Evolutionary conservation across 2,797 vertebrate species (phyloP).

Genomic region (Lagocephalus sceleratus): DNA sequence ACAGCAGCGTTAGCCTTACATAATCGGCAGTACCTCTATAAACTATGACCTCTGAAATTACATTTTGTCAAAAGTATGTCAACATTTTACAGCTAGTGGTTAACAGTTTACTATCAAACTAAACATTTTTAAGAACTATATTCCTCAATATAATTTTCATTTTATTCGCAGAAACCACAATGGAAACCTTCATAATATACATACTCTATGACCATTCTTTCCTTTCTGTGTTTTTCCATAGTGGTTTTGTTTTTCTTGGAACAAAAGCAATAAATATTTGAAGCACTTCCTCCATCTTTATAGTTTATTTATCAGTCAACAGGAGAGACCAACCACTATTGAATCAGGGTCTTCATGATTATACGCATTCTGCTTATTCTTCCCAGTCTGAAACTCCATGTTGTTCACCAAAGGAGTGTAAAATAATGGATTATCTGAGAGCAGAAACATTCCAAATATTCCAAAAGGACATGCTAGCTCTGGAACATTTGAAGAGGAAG

Average conservation of each 20-base stretch:
- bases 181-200: background rate
- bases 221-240: slow-evolving; percentile 25
- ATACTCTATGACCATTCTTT: background rate
- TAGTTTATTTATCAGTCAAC: slow-evolving; percentile 75
- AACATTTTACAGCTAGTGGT: background rate
- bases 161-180: background rate
- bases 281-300: slow-evolving; percentile 57
- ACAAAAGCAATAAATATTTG: slow-evolving; percentile 77
- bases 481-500: background rate
- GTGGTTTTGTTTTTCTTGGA: slow-evolving; percentile 51
- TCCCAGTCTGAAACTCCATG: background rate
- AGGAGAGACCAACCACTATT: slow-evolving; percentile 55
- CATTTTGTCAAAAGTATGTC: background rate
- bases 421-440: background rate
- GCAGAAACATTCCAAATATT: background rate
- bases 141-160: background rate
- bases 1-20: slow-evolving; percentile 4
- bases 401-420: background rate
- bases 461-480: background rate
- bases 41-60: background rate
- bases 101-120: background rate
- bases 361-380: no score
- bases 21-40: slow-evolving; percentile 11
- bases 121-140: background rate
- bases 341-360: background rate